Evolutionary conservation across 1,140 invertebrate species (phyloP).

Genomic region (Zeugodacus cucurbitae): DNA sequence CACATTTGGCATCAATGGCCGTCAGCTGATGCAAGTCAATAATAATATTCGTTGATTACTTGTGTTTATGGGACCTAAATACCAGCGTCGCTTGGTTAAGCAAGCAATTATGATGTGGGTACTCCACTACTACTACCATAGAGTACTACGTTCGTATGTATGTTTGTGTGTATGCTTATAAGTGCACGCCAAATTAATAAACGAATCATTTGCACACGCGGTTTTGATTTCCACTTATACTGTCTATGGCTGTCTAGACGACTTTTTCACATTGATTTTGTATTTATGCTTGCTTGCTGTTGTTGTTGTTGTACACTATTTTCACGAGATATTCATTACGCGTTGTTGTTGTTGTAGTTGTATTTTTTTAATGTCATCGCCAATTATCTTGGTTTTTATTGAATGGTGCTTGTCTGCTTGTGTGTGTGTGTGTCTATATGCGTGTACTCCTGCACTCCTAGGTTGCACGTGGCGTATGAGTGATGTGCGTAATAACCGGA

Average conservation of each 20-base stretch:
- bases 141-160: not conserved
- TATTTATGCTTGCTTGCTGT: not conserved
- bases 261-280: constrained; percentile 8
- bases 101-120: not conserved
- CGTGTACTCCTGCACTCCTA: not conserved
- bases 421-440: not conserved
- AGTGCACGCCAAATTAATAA: not conserved
- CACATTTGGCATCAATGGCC: not conserved
- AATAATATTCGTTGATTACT: not conserved
- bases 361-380: not conserved
- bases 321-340: not conserved
- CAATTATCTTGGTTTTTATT: not conserved
- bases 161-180: not conserved
- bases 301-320: not conserved
- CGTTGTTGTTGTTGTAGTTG: not conserved
- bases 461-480: constrained; percentile 14
- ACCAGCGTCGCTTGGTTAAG: not conserved
- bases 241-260: constrained; percentile 7
- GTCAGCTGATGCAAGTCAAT: not conserved
- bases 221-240: constrained; percentile 17
- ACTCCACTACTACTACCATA: no score
- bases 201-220: constrained; percentile 19
- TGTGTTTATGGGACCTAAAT: not conserved
- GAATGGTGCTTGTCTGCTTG: not conserved
- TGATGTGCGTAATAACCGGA: not conserved